Base-by-base conservation (phyloP, 2,888 invertebrate species). In the Choreutis nemorana region DNA sequence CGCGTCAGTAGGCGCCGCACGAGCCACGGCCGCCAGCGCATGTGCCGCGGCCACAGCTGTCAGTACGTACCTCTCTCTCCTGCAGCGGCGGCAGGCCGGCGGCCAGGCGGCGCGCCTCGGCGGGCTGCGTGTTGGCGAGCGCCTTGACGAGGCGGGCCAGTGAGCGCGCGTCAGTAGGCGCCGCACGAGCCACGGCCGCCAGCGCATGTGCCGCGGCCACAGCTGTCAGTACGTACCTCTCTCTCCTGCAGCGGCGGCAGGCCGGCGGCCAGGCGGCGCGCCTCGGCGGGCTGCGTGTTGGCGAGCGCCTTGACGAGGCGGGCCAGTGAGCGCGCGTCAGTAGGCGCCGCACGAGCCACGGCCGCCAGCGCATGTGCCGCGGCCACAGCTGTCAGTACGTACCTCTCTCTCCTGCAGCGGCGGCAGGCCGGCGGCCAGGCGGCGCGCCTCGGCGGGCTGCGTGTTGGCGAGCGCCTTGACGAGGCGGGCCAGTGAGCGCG, bases 71-170 rank as follows among this genome's bases (percentile, higher is more conserved):
- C 60, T 70, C 67, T 0, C 59, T 38, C 3, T 55, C 47, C 8
- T 65, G 54, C 2, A 73, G 40, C 2, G 67, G 66, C 25, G 78
- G 75, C 38, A 75, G 43, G 1, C 41, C 36, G 3, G 41, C 40
- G 2, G 73, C 73, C 9, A 91, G 75, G 34, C 83, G 75, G 39
- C 89, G 81, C 0, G 97, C 97, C 44, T 90, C 87, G 4, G 75
- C 70, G 3, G 90, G 87, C 66, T 96, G 90, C 48, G 89, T 89
- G 62, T 87, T 83, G 0, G 90, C 85, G 55, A 96, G 93, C 1
- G 95, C 94, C 37, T 94, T 87, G 4, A 97, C 91, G n/a, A 97
- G 81, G 39, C 95, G 89, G 2, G 97, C 97, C 26, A 93, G 68
- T 0, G 89, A 87, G 31, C 88, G 87, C 39, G 82, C 83, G 68